Conservation (phyloP, 1,140 invertebrate species). For the Alviniconcha marisindica region DNA sequence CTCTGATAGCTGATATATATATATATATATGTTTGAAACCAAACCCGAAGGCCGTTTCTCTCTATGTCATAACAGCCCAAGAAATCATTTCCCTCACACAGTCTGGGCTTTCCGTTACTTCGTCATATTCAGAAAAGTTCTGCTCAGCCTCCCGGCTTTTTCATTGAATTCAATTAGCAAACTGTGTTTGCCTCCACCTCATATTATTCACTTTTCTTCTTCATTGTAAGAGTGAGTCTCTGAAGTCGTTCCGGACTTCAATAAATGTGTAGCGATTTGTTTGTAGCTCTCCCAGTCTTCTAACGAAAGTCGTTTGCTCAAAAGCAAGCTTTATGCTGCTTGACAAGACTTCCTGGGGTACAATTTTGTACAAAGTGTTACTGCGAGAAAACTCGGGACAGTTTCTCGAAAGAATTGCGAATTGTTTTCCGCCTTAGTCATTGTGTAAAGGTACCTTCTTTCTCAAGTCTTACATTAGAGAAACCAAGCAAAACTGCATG, state of each 20-base stretch:
- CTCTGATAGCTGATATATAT: background rate
- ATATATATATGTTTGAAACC: too few relatives aligned
- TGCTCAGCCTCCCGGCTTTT: background rate
- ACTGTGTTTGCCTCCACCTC: constrained; percentile 6
- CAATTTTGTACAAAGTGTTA: background rate
- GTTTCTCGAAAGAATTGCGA: background rate
- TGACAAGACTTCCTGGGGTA: background rate
- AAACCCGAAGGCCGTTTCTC: background rate
- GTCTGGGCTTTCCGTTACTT: background rate
- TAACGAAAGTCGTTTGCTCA: background rate
- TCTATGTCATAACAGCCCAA: background rate
- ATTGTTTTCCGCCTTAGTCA: background rate
- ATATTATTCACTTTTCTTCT: background rate
- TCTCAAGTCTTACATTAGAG: constrained; percentile 3
- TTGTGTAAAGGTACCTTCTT: constrained; percentile 2
- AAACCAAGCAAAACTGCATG: constrained; percentile 35
- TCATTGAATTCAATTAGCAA: background rate
- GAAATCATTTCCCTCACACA: background rate
- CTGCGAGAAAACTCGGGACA: background rate
- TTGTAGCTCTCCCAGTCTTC: background rate
- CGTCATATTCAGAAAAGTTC: background rate
- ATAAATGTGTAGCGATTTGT: background rate
- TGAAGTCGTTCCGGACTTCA: too few relatives aligned
- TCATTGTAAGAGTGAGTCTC: too few relatives aligned
- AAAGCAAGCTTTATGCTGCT: constrained; percentile 5